These are phyloP conservation scores for Julus scanicus DNA, from an alignment of 2,888 invertebrate genomes.

Conservation along the genomic window DNA sequence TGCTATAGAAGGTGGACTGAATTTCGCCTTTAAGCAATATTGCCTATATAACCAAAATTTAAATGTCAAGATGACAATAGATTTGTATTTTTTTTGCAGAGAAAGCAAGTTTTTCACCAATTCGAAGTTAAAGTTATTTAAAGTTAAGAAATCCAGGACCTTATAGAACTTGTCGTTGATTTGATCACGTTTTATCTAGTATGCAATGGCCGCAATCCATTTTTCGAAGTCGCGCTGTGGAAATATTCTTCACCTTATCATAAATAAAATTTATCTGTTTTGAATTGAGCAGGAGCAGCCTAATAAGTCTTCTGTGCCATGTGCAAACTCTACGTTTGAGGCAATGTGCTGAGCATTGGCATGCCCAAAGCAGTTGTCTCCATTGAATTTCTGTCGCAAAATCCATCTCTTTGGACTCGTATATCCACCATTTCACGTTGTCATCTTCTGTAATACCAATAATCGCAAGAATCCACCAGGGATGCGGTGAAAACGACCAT, in stretches of 20 bases:
- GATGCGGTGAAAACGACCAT: constrained; percentile 7
- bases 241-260: neutral
- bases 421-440: neutral
- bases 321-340: neutral
- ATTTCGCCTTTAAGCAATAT: too few relatives aligned
- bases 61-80: too few relatives aligned
- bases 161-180: neutral
- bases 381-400: neutral
- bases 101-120: neutral
- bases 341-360: neutral
- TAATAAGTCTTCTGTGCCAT: neutral
- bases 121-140: too few relatives aligned
- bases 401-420: neutral
- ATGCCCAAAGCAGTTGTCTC: constrained; percentile 20
- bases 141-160: too few relatives aligned
- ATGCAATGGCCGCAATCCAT: neutral
- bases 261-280: neutral
- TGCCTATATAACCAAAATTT: too few relatives aligned
- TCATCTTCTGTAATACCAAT: constrained; percentile 35
- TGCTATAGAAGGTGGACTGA: too few relatives aligned
- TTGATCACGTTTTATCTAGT: neutral
- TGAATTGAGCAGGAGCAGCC: neutral
- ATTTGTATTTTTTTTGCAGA: neutral
- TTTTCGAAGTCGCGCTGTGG: neutral
- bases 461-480: constrained; percentile 12